Evolutionary conservation across 2,888 invertebrate species (phyloP).

Genomic region (Nymphalis urticae): DNA sequence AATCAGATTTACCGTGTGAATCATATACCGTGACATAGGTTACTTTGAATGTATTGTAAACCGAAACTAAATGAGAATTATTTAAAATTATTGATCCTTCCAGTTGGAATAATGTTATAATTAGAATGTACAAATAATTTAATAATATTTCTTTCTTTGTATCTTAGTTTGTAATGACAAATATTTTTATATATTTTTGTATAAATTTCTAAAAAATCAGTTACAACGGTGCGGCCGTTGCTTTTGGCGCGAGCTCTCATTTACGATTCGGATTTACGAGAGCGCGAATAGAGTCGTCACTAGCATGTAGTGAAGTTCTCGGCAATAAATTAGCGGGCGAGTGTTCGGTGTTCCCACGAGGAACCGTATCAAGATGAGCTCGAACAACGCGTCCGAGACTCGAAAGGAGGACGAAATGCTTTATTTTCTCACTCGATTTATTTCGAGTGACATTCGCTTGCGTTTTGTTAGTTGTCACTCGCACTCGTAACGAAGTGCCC

Average conservation of each 20-base stretch:
- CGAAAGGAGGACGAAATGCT: slow-evolving; percentile 71
- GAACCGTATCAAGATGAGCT: slow-evolving; percentile 76
- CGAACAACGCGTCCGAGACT: slow-evolving; percentile 51
- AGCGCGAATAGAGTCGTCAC: slow-evolving; percentile 75
- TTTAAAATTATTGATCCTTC: neutral
- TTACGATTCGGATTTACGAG: slow-evolving; percentile 44
- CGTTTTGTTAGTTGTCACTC: slow-evolving; percentile 75
- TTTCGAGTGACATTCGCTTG: slow-evolving; percentile 69
- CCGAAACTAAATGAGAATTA: neutral
- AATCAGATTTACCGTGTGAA: slow-evolving; percentile 68
- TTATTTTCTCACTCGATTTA: slow-evolving; percentile 75
- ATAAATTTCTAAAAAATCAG: neutral
- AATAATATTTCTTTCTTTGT: no score
- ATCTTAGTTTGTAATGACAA: no score
- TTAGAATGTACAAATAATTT: neutral
- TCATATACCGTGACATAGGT: slow-evolving; percentile 25
- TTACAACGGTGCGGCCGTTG: slow-evolving; percentile 23
- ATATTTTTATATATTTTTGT: no score
- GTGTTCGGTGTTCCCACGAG: slow-evolving; percentile 75
- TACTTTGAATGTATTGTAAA: slow-evolving; percentile 18
- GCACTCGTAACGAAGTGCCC: slow-evolving; percentile 42
- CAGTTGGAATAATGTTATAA: neutral
- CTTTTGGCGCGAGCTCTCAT: slow-evolving; percentile 40
- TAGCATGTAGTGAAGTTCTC: slow-evolving; percentile 69
- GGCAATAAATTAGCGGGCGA: slow-evolving; percentile 75